phyloP scores from a whole-genome alignment of 2,888 invertebrate species.

The Meghimatium bilineatum region DNA sequence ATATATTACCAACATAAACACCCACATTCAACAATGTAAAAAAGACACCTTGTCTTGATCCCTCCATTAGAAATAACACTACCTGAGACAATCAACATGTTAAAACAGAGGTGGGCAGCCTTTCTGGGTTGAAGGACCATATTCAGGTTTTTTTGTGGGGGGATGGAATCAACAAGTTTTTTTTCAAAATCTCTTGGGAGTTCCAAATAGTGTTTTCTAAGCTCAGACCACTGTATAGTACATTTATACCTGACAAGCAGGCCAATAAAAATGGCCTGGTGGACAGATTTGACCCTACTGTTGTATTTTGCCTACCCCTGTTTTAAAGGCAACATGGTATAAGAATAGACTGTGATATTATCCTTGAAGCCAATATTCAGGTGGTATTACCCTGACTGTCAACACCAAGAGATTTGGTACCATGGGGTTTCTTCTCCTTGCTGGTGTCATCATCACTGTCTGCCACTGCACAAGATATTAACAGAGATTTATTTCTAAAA shows the following conservation, averaged over 20 bases:
- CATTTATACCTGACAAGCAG: too few species aligned
- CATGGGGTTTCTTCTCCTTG: not conserved
- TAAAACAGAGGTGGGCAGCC: not conserved
- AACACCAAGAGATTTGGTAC: not conserved
- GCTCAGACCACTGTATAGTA: too few species aligned
- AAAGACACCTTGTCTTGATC: not conserved
- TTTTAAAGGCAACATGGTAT: not conserved
- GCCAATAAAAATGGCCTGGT: too few species aligned
- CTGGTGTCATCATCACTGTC: not conserved
- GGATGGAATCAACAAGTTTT: too few species aligned
- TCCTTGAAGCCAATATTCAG: not conserved
- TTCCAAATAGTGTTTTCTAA: too few species aligned
- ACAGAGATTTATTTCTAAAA: not conserved
- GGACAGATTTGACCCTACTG: too few species aligned
- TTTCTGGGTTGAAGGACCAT: not conserved
- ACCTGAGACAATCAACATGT: not conserved
- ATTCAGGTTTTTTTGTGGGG: too few species aligned
- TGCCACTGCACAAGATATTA: conserved; percentile 20
- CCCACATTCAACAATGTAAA: not conserved
- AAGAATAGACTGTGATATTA: not conserved
- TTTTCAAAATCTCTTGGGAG: too few species aligned
- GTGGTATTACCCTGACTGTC: not conserved
- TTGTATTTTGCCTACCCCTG: too few species aligned
- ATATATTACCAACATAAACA: not conserved
- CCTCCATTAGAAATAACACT: not conserved